These are phyloP conservation scores for Drosophila nigricruria DNA, from an alignment of 2,888 invertebrate genomes.

Conservation along the genomic window DNA sequence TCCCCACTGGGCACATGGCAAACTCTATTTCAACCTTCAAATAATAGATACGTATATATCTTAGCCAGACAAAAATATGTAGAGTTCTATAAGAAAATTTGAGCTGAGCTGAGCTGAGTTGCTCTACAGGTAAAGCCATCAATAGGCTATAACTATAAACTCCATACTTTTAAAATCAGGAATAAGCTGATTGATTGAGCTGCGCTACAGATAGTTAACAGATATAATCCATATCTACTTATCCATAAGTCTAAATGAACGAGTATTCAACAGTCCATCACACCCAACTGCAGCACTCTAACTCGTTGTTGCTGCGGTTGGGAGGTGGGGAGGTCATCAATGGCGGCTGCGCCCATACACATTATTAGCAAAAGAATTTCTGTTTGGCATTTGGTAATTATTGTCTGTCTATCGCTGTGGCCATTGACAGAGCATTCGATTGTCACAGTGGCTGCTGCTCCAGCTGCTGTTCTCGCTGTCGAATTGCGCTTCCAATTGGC, in stretches of 20 bases:
- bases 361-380: constrained; percentile 50
- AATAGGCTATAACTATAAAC: too few relatives aligned
- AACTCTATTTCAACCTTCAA: too few relatives aligned
- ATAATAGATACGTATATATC: too few relatives aligned
- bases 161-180: too few relatives aligned
- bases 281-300: background rate
- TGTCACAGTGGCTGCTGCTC: constrained; percentile 1
- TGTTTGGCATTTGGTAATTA: constrained; percentile 49
- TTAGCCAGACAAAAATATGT: too few relatives aligned
- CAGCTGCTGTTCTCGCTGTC: constrained; percentile 45
- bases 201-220: background rate
- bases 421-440: constrained; percentile 33
- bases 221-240: background rate
- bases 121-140: too few relatives aligned
- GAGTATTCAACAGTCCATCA: background rate
- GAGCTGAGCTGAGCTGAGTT: too few relatives aligned
- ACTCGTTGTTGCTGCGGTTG: background rate
- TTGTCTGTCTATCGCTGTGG: constrained; percentile 36
- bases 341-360: constrained; percentile 36
- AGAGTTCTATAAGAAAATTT: too few relatives aligned
- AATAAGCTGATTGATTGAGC: too few relatives aligned
- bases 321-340: background rate
- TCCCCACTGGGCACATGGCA: too few relatives aligned
- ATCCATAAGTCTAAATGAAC: background rate
- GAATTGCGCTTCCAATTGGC: constrained; percentile 60